These are phyloP conservation scores for Eurytoma adleriae DNA, from an alignment of 2,888 invertebrate species.

Conservation along the genomic window DNA sequence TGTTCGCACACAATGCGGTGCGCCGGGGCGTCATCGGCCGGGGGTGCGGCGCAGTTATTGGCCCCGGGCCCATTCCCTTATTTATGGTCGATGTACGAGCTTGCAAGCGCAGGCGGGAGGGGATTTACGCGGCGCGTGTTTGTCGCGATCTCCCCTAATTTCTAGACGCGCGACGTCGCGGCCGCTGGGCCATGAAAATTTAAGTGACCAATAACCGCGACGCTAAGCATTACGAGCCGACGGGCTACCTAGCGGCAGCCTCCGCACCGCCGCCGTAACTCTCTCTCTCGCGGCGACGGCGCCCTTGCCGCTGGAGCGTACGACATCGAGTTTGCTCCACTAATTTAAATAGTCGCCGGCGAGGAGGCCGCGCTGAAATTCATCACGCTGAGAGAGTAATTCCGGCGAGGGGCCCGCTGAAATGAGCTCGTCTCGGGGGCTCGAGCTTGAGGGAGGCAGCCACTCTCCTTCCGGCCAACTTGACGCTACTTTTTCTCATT, in stretches of 20 bases:
- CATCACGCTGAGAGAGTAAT: conserved; percentile 56
- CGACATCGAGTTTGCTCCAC: conserved; percentile 50
- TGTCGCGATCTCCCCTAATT: conserved; percentile 45
- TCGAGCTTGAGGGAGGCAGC: neutral
- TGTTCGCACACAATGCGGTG: neutral
- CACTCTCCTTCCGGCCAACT: conserved; percentile 36
- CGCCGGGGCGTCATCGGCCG: neutral
- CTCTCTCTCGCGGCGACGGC: neutral
- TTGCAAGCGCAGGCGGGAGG: neutral
- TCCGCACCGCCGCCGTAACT: conserved; percentile 4
- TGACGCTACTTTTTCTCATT: conserved; percentile 52
- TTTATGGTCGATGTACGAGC: conserved; percentile 38
- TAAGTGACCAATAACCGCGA: conserved; percentile 55
- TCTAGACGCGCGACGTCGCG: conserved; percentile 31
- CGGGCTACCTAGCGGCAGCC: conserved; percentile 2
- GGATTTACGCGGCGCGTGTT: conserved; percentile 11
- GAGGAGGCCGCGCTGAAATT: conserved; percentile 46
- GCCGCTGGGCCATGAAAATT: conserved; percentile 50
- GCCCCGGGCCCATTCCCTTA: conserved; percentile 46
- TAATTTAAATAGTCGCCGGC: conserved; percentile 57
- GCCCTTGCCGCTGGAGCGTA: conserved; percentile 15
- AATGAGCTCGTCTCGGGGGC: conserved; percentile 43
- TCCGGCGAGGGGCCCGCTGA: conserved; percentile 31
- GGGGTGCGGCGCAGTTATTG: conserved; percentile 36
- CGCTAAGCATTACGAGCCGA: conserved; percentile 40